Base-by-base conservation (phyloP, 2,888 invertebrate species). In the Eurois occulta region DNA sequence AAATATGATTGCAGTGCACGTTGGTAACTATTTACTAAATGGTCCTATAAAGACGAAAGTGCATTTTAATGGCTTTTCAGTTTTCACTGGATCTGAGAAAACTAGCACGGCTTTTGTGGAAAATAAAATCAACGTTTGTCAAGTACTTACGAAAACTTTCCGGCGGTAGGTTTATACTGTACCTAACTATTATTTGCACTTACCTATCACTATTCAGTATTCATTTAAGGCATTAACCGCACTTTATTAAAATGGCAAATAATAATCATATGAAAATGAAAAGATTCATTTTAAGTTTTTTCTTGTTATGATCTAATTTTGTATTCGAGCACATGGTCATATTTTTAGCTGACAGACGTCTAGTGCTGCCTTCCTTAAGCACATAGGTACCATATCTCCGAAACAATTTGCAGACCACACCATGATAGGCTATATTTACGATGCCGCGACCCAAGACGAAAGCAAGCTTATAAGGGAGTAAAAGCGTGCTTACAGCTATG, bases 1-100 rank as follows among this genome's bases (percentile, higher is more conserved):
- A 91, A 91, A 91, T 92, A 91, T 93, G 90, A 91, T 91, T 90
- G 89, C 83, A 75, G 68, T 83, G 73, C 78, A 81, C 83, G 80
- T 84, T 83, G 87, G 82, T 86, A 81, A 89, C 89, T 91, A 90
- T 89, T 87, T 79, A 85, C 64, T 87, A 78, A 81, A 86, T 83
- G 78, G 68, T 58, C 64, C 64, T 77, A 82, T 84, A 81, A 65
- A 78, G 46, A 78, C 79, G 46, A 77, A 62, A 83, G 75, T 85
- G 76, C 66, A 80, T 84, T 84, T 79, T 84, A 83, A 79, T 86
- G 77, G 76, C 48, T 75, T 65, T 76, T 79, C 78, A 73, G 79
- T 76, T 69, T 78, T 55, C 58, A 72, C 64, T 43, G 43, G 58
- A 67, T 70, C 13, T 48, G 48, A 72, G 35, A 67, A 69, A 82